A percentile compares a stretch with the other conserved stretches of the same genome.
phyloP scores from a whole-genome alignment of 2,113 vertebrate genomes.

The Vulpes lagopus region DNA sequence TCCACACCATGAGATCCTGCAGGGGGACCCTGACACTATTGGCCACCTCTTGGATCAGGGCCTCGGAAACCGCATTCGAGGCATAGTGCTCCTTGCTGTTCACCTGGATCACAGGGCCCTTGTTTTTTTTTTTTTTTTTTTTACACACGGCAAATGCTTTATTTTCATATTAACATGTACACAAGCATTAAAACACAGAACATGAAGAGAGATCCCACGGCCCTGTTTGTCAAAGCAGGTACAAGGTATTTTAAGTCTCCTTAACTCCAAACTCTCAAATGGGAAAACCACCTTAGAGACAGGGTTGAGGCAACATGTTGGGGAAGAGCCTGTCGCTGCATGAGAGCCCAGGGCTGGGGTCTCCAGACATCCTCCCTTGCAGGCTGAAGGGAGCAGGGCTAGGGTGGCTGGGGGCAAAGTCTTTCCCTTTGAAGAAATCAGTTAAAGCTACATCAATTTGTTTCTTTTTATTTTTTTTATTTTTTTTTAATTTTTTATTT shows the following conservation, averaged over 20 bases:
- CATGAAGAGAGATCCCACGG: neutral
- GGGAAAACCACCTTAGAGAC: constrained; percentile 20
- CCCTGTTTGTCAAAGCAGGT: constrained; percentile 54
- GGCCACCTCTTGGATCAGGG: no score
- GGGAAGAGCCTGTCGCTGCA: neutral
- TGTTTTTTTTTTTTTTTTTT: no score
- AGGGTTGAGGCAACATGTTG: neutral
- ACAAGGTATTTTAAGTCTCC: neutral
- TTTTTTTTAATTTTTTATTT: no score
- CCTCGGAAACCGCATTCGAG: no score
- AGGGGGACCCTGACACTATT: neutral
- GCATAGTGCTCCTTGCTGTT: no score
- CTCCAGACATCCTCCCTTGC: neutral
- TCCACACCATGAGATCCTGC: constrained; percentile 98
- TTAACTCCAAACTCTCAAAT: constrained; percentile 43
- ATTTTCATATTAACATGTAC: constrained; percentile 82
- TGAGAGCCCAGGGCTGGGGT: neutral
- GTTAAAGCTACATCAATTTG: neutral
- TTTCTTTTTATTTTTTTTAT: no score
- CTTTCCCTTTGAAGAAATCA: constrained; percentile 39
- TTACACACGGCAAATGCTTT: constrained; percentile 77
- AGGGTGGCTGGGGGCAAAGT: neutral
- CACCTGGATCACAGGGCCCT: no score
- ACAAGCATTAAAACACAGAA: constrained; percentile 72
- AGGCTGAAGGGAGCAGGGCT: accelerated